phyloP scores from a whole-genome alignment of 2,113 vertebrate genomes.

The Blennius ocellaris region DNA sequence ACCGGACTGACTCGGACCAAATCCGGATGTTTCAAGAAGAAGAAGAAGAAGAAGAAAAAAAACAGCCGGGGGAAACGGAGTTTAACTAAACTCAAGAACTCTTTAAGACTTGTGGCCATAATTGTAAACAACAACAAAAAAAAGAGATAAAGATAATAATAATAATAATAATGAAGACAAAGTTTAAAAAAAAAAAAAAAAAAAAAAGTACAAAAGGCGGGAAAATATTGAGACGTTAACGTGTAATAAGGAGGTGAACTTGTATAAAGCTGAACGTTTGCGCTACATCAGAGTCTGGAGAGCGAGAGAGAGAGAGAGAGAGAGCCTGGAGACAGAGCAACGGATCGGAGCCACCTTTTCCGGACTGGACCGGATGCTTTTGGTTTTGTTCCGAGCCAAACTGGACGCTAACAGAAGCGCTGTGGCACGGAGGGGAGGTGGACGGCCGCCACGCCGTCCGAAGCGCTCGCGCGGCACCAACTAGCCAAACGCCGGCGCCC shows the following conservation, averaged over 20 bases:
- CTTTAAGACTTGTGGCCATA: conserved; percentile 75
- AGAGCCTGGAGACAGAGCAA: conserved; percentile 46
- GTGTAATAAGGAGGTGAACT: conserved; percentile 60
- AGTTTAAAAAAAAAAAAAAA: conserved; percentile 61
- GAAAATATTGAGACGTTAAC: conserved; percentile 59
- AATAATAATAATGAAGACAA: conserved; percentile 17
- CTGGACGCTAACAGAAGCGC: no score
- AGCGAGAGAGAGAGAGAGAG: background rate
- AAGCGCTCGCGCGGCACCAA: no score
- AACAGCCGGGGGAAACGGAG: conserved; percentile 37
- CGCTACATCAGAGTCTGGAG: conserved; percentile 50
- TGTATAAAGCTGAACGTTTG: conserved; percentile 64
- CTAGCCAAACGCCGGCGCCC: background rate
- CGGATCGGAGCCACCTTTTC: background rate
- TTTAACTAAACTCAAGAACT: conserved; percentile 53
- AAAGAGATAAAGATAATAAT: conserved; percentile 54
- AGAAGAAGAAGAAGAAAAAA: no score
- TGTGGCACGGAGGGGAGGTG: no score
- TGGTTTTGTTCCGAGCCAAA: conserved; percentile 41
- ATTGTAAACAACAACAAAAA: conserved; percentile 71
- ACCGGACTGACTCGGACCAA: conserved; percentile 70
- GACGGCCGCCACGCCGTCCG: no score
- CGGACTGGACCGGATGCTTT: background rate
- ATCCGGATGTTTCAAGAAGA: conserved; percentile 40
- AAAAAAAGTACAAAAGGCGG: conserved; percentile 41